These are phyloP conservation scores for Scaeva pyrastri DNA, from an alignment of 2,888 invertebrate species.

Conservation along the genomic window DNA sequence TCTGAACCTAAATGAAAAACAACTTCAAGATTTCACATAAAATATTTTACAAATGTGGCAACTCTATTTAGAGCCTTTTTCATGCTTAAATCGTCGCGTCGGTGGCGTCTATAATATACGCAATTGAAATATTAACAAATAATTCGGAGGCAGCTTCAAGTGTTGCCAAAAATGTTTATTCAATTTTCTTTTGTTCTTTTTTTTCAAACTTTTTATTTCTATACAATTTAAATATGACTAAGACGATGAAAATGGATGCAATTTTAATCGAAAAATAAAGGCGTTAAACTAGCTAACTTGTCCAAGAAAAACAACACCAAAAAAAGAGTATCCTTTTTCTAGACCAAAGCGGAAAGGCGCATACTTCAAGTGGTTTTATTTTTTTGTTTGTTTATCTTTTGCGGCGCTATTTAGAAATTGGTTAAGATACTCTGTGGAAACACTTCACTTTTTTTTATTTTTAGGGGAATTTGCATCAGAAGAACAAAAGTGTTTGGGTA, in stretches of 20 bases:
- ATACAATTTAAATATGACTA: slow-evolving; percentile 17
- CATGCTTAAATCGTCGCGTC: slow-evolving; percentile 37
- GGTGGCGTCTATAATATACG: slow-evolving; percentile 21
- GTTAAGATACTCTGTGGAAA: slow-evolving; percentile 28
- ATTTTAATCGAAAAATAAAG: slow-evolving; percentile 39
- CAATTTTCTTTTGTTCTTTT: neutral
- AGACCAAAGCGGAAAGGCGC: neutral
- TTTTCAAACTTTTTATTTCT: slow-evolving; percentile 1
- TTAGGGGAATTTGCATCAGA: slow-evolving; percentile 15
- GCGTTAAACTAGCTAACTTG: slow-evolving; percentile 36
- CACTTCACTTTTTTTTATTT: slow-evolving; percentile 13
- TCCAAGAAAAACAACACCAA: too few relatives aligned
- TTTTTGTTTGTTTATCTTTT: slow-evolving; percentile 38
- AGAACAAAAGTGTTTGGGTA: slow-evolving; percentile 16
- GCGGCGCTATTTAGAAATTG: slow-evolving; percentile 14
- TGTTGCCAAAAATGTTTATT: slow-evolving; percentile 54
- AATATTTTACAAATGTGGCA: neutral
- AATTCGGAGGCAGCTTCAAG: slow-evolving; percentile 20
- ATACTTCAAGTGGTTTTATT: slow-evolving; percentile 18
- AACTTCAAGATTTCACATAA: too few relatives aligned
- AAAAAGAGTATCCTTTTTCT: slow-evolving; percentile 29
- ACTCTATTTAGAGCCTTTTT: neutral
- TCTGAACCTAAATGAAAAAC: too few relatives aligned
- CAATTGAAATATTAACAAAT: slow-evolving; percentile 33
- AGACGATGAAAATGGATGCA: slow-evolving; percentile 58